Percentiles rank a stretch among this genome's conserved stretches.
These are phyloP conservation scores for Laspeyria flexula DNA, from an alignment of 2,888 invertebrate genomes.

Conservation along the genomic window DNA sequence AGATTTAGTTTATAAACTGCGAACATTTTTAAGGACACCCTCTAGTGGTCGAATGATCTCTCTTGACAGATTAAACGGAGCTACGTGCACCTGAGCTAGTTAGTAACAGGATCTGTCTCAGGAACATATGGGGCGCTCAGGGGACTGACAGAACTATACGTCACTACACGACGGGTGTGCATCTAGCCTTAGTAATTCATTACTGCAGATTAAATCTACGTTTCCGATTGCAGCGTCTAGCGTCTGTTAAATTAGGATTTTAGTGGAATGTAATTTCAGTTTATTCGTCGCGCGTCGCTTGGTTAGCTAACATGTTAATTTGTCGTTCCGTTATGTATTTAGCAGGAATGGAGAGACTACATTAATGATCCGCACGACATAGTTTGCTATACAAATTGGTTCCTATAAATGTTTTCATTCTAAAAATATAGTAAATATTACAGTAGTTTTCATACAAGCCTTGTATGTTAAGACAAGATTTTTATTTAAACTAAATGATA, in stretches of 20 bases:
- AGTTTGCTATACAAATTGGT: too few relatives aligned
- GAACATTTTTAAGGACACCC: constrained; percentile 24
- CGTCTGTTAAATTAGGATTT: constrained; percentile 8
- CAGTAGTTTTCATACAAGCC: too few relatives aligned
- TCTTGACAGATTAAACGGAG: constrained; percentile 66
- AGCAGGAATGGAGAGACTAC: too few relatives aligned
- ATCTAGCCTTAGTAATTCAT: constrained; percentile 43
- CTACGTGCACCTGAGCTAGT: constrained; percentile 60
- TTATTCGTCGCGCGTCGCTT: too few relatives aligned
- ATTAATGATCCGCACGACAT: too few relatives aligned
- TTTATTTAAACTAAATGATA: too few relatives aligned
- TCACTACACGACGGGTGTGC: constrained; percentile 34
- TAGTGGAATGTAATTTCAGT: constrained; percentile 2
- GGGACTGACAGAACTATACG: constrained; percentile 38
- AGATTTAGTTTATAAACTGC: background rate
- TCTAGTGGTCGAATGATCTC: constrained; percentile 47
- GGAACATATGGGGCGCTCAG: constrained; percentile 54
- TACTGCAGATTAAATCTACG: constrained; percentile 40
- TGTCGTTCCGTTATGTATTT: too few relatives aligned
- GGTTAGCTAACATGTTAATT: too few relatives aligned
- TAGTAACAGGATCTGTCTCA: constrained; percentile 40
- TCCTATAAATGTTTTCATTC: too few relatives aligned
- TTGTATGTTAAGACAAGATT: too few relatives aligned
- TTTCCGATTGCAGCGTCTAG: constrained; percentile 23
- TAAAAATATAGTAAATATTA: too few relatives aligned